These are phyloP conservation scores for Champsocephalus gunnari DNA, from an alignment of 2,797 vertebrate species.

Conservation along the genomic window DNA sequence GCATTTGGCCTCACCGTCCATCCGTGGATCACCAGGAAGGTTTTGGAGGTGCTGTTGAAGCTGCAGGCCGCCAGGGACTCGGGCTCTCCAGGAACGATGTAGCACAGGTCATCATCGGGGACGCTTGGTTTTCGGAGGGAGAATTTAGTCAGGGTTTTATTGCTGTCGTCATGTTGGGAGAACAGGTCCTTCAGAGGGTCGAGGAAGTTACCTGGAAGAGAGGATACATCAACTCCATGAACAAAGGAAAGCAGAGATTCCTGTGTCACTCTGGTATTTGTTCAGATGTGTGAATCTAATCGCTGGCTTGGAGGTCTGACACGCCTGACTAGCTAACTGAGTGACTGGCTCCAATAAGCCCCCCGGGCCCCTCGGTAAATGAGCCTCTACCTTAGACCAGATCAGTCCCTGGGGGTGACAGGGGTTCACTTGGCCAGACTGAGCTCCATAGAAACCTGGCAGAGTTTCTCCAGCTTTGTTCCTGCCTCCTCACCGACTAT, in stretches of 20 bases:
- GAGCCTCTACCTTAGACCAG: conserved; percentile 53
- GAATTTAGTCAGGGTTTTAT: conserved; percentile 73
- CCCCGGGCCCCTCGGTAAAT: conserved; percentile 57
- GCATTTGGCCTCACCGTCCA: conserved; percentile 82
- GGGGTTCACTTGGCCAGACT: conserved; percentile 64
- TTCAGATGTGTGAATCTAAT: conserved; percentile 32
- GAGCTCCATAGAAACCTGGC: conserved; percentile 63
- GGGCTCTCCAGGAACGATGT: conserved; percentile 74
- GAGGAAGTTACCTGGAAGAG: conserved; percentile 77
- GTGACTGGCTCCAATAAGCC: conserved; percentile 55
- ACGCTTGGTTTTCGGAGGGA: conserved; percentile 82
- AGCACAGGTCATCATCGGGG: conserved; percentile 84
- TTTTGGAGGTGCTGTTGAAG: conserved; percentile 85
- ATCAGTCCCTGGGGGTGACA: conserved; percentile 56
- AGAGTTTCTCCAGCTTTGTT: conserved; percentile 70
- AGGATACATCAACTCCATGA: neutral
- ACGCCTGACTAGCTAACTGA: conserved; percentile 48
- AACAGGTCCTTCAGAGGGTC: conserved; percentile 74
- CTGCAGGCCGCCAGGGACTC: conserved; percentile 78
- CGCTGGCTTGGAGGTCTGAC: neutral
- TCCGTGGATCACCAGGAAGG: conserved; percentile 87
- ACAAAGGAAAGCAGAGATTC: conserved; percentile 1
- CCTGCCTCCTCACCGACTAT: conserved; percentile 59
- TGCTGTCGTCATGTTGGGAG: conserved; percentile 50
- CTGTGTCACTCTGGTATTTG: conserved; percentile 17